A percentile compares a stretch with the other conserved stretches of the same genome.
Conservation (phyloP, 2,113 vertebrate species). For the Nesoenas mayeri region DNA sequence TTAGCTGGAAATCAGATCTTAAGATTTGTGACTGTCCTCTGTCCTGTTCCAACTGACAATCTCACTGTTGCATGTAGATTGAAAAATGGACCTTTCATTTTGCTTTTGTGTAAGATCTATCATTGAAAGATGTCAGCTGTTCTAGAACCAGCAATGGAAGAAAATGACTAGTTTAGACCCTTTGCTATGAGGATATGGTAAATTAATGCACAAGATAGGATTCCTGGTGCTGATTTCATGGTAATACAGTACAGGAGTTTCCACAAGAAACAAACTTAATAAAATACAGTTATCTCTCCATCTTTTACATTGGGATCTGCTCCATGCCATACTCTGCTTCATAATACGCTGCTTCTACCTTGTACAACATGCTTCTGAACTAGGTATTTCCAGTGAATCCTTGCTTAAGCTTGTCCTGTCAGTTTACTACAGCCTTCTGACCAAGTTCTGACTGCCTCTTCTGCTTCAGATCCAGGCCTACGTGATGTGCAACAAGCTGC, state of each 20-base stretch:
- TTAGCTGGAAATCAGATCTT: background rate
- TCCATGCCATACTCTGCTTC: background rate
- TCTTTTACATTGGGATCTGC: background rate
- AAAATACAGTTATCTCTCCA: background rate
- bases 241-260: background rate
- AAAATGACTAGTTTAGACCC: background rate
- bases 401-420: background rate
- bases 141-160: background rate
- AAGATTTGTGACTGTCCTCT: background rate
- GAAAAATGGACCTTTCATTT: background rate
- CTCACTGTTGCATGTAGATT: background rate
- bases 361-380: fast-evolving
- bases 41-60: background rate
- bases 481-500: slow-evolving; percentile 87
- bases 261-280: background rate
- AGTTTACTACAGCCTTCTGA: background rate
- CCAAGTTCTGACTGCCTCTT: background rate
- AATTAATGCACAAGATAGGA: background rate
- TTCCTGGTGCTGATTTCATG: background rate
- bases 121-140: background rate
- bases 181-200: background rate
- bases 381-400: background rate
- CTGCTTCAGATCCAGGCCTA: slow-evolving; percentile 88
- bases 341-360: background rate
- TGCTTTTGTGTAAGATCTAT: background rate